Percentiles rank a stretch among this genome's conserved stretches.
These are phyloP conservation scores for Ibidorhyncha struthersii DNA, from an alignment of 2,113 vertebrate species.

Conservation along the genomic window DNA sequence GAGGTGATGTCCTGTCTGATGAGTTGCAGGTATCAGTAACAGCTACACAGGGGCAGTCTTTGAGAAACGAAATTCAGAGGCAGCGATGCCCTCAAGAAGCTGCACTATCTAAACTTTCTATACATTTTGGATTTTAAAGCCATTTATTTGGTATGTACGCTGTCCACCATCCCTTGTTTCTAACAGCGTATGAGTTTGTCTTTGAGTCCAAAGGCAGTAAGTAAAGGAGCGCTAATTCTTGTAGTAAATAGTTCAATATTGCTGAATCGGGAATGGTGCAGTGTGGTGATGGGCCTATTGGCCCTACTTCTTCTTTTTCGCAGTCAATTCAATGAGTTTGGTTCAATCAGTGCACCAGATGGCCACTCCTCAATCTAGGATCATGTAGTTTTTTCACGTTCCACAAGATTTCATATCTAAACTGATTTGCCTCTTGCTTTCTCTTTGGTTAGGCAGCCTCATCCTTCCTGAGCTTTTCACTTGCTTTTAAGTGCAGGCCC, in stretches of 20 bases:
- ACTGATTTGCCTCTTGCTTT: not conserved
- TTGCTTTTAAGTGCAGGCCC: not conserved
- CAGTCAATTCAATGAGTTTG: not conserved
- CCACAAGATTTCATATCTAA: not conserved
- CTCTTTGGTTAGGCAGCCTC: not conserved
- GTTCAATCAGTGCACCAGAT: not conserved
- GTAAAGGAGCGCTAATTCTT: not conserved
- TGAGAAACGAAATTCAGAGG: not conserved
- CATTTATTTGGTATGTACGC: not conserved
- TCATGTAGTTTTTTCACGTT: not conserved
- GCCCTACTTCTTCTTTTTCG: not conserved
- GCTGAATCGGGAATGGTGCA: not conserved
- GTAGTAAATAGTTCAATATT: not conserved
- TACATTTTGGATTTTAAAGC: not conserved
- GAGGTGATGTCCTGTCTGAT: not conserved
- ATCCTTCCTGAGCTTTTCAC: not conserved
- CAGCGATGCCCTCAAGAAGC: not conserved
- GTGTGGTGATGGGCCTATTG: not conserved
- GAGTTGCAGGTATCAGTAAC: not conserved
- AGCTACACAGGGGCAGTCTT: not conserved
- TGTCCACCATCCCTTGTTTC: not conserved
- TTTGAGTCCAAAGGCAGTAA: not conserved
- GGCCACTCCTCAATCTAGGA: not conserved
- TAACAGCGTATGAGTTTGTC: not conserved
- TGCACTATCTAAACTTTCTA: not conserved